Percentiles rank a stretch among this genome's conserved stretches.
Evolutionary conservation across 37 sponge, comb jelly and placozoan species (phyloP).

Genomic region (Hexactinellida sp.): DNA sequence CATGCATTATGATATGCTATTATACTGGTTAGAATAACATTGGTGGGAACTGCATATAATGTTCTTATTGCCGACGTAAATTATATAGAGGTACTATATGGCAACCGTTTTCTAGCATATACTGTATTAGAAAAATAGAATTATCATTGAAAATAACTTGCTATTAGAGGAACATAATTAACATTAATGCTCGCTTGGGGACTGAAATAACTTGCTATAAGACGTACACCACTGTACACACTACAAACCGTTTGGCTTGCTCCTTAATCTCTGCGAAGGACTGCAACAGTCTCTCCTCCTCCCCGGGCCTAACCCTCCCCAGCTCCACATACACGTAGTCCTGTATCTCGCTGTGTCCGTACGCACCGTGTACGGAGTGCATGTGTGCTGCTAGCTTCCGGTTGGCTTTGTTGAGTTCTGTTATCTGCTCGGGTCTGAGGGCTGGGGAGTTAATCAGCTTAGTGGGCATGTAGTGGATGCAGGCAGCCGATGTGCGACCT

Average conservation of each 20-base stretch:
- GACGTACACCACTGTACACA: too few relatives aligned
- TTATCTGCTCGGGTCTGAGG: conserved; percentile 12
- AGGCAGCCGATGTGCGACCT: not conserved
- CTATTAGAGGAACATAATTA: too few relatives aligned
- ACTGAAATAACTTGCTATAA: too few relatives aligned
- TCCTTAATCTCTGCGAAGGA: not conserved
- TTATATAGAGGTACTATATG: too few relatives aligned
- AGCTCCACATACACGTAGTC: conserved; percentile 9
- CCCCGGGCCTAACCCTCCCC: not conserved
- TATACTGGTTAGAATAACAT: too few relatives aligned
- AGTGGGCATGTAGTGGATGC: conserved; percentile 8
- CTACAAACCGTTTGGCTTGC: not conserved
- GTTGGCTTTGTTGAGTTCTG: not conserved
- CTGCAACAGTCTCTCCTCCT: not conserved
- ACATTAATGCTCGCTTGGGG: too few relatives aligned
- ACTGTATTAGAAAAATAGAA: too few relatives aligned
- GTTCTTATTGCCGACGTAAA: too few relatives aligned
- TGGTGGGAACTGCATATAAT: too few relatives aligned
- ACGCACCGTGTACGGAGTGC: not conserved
- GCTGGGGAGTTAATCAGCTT: not conserved
- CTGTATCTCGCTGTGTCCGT: not conserved
- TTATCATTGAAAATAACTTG: too few relatives aligned
- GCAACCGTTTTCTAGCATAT: too few relatives aligned
- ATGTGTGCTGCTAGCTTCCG: not conserved
- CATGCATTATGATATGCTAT: too few relatives aligned